phyloP scores from a whole-genome alignment of 2,888 invertebrate species.

The Ochropacha duplaris region DNA sequence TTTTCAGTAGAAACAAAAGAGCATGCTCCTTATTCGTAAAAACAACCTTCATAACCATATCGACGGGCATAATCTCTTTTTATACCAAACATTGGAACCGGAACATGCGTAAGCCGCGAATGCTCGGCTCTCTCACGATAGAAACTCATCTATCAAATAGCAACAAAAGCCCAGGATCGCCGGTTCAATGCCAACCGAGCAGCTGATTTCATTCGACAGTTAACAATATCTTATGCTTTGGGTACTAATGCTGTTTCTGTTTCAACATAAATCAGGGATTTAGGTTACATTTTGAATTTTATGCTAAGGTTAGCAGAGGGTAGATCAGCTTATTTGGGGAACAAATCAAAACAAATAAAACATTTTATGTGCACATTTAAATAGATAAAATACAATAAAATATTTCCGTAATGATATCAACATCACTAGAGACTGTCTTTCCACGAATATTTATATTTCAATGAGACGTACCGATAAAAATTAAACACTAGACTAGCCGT shows the following conservation, averaged over 20 bases:
- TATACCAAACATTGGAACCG: conserved; percentile 11
- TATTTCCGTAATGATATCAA: too few species aligned
- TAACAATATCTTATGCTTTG: conserved; percentile 22
- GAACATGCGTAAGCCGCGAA: conserved; percentile 45
- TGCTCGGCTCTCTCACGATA: conserved; percentile 54
- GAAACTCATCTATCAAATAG: conserved; percentile 60
- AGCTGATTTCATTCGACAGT: conserved; percentile 46
- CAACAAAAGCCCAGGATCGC: conserved; percentile 48
- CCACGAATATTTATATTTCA: too few species aligned
- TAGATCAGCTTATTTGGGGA: too few species aligned
- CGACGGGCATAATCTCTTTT: conserved; percentile 27
- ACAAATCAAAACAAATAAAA: too few species aligned
- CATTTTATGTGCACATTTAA: too few species aligned
- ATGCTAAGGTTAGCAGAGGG: too few species aligned
- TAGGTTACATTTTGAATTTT: not conserved
- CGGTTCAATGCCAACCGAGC: conserved; percentile 33
- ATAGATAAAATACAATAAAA: too few species aligned
- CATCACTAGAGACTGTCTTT: too few species aligned
- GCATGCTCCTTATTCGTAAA: not conserved
- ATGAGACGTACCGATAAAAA: too few species aligned
- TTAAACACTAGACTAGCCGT: too few species aligned
- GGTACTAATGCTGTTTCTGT: not conserved
- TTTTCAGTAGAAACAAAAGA: too few species aligned
- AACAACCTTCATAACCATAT: conserved; percentile 2
- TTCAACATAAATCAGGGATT: not conserved